phyloP scores from a whole-genome alignment of 2,888 invertebrate species.

The Chouioia cunea region DNA sequence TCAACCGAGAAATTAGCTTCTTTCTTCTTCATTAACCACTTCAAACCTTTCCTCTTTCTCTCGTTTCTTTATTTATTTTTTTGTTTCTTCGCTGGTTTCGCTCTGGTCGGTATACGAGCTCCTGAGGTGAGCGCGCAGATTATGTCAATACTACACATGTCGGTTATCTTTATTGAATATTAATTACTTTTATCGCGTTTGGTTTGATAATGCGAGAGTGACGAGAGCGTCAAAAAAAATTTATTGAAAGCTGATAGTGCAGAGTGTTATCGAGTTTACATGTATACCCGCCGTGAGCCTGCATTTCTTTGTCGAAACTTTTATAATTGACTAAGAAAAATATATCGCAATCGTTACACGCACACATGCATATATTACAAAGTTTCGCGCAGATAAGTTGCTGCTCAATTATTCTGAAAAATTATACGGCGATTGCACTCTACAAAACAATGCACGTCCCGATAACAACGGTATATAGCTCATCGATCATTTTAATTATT shows the following conservation, averaged over 20 bases:
- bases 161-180: conserved; percentile 43
- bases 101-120: background rate
- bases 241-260: conserved; percentile 32
- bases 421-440: no score
- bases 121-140: conserved; percentile 15
- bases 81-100: conserved; percentile 3
- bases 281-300: no score
- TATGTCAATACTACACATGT: conserved; percentile 23
- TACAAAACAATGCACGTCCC: no score
- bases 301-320: conserved; percentile 20
- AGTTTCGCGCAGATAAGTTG: no score
- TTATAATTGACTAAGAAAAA: conserved; percentile 18
- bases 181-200: conserved; percentile 41
- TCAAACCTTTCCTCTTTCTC: conserved; percentile 11
- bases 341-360: background rate
- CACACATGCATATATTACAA: no score
- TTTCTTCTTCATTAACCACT: conserved; percentile 34
- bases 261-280: background rate
- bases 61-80: background rate
- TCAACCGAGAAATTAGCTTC: conserved; percentile 43
- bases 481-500: no score
- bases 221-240: conserved; percentile 21
- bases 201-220: conserved; percentile 25
- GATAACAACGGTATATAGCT: no score
- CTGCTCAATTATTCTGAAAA: no score